phyloP scores from a whole-genome alignment of 2,113 vertebrate genomes.

The Baryphthengus martii region DNA sequence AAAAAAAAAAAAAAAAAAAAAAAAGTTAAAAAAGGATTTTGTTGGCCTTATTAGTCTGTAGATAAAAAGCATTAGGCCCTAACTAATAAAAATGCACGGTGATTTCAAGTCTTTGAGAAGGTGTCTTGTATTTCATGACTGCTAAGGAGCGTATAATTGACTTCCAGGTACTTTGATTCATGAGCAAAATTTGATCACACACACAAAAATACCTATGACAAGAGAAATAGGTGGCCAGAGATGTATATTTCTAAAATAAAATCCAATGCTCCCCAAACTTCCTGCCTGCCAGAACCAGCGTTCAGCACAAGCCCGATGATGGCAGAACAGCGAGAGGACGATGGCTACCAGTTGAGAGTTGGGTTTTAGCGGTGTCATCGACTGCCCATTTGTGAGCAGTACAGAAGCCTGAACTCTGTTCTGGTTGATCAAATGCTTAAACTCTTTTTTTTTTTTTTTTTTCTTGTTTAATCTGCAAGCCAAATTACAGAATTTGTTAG shows the following conservation, averaged over 20 bases:
- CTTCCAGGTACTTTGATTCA: background rate
- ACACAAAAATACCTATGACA: background rate
- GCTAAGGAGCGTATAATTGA: background rate
- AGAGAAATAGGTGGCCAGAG: background rate
- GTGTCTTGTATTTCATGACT: background rate
- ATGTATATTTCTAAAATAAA: background rate
- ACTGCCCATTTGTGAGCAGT: background rate
- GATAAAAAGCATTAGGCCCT: background rate
- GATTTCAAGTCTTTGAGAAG: background rate
- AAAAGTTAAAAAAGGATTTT: background rate
- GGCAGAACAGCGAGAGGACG: background rate
- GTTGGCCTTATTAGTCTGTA: background rate
- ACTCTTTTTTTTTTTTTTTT: background rate
- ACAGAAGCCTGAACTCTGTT: background rate
- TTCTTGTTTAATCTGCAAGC: background rate
- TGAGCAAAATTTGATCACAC: background rate
- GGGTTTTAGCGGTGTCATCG: background rate
- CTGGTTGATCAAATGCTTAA: background rate
- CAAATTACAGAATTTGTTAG: background rate
- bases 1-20: background rate
- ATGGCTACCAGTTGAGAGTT: rapidly evolving
- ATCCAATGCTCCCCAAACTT: background rate
- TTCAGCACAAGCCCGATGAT: background rate
- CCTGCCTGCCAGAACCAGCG: background rate
- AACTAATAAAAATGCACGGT: background rate